Conservation (phyloP, 2,888 invertebrate genomes). For the Athripsodes cinereus region DNA sequence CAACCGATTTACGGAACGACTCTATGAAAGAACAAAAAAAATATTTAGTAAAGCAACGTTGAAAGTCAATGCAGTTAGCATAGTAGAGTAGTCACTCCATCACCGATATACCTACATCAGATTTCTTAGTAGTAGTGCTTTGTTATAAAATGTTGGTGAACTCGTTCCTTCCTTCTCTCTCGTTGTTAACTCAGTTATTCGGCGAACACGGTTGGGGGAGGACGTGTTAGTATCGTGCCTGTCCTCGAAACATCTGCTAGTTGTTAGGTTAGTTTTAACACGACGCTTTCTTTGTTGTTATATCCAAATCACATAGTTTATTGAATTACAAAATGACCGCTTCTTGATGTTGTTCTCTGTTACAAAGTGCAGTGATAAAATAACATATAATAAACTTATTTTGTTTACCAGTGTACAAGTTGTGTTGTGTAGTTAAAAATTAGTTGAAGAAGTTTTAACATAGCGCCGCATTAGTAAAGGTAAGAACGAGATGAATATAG, state of each 20-base stretch:
- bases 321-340: constrained; percentile 20
- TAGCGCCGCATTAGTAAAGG: constrained; percentile 20
- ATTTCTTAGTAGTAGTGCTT: not conserved
- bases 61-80: not conserved
- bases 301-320: not conserved
- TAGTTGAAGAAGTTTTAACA: constrained; percentile 19
- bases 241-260: constrained; percentile 17
- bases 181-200: constrained; percentile 12
- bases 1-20: no score
- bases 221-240: constrained; percentile 7
- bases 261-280: constrained; percentile 3
- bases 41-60: not conserved
- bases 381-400: not conserved
- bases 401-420: not conserved
- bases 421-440: constrained; percentile 13
- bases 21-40: not conserved
- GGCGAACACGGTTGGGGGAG: constrained; percentile 11
- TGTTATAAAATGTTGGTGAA: not conserved
- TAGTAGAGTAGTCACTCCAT: no score
- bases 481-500: constrained; percentile 21
- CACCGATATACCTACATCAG: not conserved
- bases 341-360: constrained; percentile 8
- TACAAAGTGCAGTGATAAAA: constrained; percentile 17
- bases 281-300: not conserved
- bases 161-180: not conserved